Evolutionary conservation across 2,888 invertebrate genomes (phyloP).

Genomic region (Rhagophthalmus giganteus): DNA sequence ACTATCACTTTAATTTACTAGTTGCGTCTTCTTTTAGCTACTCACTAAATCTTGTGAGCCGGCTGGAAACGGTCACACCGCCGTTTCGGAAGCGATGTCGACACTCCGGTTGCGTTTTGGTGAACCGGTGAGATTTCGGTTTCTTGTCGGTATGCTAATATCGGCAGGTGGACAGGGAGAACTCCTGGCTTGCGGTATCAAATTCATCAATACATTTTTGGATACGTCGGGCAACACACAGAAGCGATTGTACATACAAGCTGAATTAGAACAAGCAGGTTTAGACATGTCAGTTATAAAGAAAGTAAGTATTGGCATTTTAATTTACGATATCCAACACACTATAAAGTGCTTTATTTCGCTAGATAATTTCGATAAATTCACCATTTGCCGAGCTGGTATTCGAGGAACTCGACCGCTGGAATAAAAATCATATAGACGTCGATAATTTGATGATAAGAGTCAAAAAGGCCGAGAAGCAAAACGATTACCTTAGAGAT

Average conservation of each 20-base stretch:
- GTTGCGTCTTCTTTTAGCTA: conserved; percentile 59
- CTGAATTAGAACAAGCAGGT: conserved; percentile 81
- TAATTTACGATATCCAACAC: too few relatives aligned
- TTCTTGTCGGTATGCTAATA: conserved; percentile 85
- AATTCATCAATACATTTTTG: conserved; percentile 82
- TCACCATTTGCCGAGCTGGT: conserved; percentile 67
- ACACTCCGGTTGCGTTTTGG: conserved; percentile 85
- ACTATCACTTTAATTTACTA: neutral
- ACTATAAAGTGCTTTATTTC: too few relatives aligned
- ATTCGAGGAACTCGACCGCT: conserved; percentile 71
- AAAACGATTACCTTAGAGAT: conserved; percentile 65
- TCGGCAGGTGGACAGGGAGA: conserved; percentile 72
- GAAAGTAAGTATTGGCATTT: conserved; percentile 54
- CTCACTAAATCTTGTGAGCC: conserved; percentile 82
- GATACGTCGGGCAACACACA: conserved; percentile 76
- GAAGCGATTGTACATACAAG: conserved; percentile 80
- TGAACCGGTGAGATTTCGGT: conserved; percentile 89
- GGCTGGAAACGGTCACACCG: conserved; percentile 74
- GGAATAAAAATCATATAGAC: conserved; percentile 78
- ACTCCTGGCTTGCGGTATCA: conserved; percentile 77
- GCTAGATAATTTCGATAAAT: conserved; percentile 69
- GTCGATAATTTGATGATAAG: conserved; percentile 74
- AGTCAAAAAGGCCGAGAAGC: conserved; percentile 70
- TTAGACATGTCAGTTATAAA: conserved; percentile 67
- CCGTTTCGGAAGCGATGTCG: conserved; percentile 88